Percentiles rank a stretch among this genome's conserved stretches.
Evolutionary conservation across 2,797 vertebrate species (phyloP).

Genomic region (Sciaenops ocellatus): DNA sequence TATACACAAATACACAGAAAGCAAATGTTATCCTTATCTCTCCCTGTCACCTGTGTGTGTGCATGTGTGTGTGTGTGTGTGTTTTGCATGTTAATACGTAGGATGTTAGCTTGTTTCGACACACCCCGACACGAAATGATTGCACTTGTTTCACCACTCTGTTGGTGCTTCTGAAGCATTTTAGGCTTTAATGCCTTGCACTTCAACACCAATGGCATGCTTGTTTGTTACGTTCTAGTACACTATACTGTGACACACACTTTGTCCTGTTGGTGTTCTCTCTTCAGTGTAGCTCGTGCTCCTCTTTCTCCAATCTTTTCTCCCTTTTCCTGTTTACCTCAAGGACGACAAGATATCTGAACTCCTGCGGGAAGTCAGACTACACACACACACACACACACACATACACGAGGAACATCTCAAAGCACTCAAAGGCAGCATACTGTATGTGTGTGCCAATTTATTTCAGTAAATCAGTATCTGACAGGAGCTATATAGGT

Average conservation of each 20-base stretch:
- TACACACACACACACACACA: background rate
- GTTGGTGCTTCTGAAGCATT: background rate
- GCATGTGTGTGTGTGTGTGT: background rate
- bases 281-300: conserved; percentile 8
- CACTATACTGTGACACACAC: background rate
- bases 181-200: background rate
- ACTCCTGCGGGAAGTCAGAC: conserved; percentile 19
- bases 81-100: background rate
- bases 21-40: conserved; percentile 16
- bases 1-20: background rate
- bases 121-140: background rate
- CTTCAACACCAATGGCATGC: background rate
- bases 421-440: conserved; percentile 19
- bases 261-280: background rate
- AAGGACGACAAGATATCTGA: conserved; percentile 28
- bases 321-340: conserved; percentile 58
- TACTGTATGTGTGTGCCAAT: conserved; percentile 4
- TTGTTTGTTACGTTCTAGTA: background rate
- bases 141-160: background rate
- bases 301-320: conserved; percentile 7
- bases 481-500: conserved; percentile 26
- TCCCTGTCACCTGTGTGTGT: conserved; percentile 16
- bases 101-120: background rate
- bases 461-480: conserved; percentile 30
- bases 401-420: background rate